phyloP scores from a whole-genome alignment of 2,113 vertebrate species.

The Pedetes capensis region DNA sequence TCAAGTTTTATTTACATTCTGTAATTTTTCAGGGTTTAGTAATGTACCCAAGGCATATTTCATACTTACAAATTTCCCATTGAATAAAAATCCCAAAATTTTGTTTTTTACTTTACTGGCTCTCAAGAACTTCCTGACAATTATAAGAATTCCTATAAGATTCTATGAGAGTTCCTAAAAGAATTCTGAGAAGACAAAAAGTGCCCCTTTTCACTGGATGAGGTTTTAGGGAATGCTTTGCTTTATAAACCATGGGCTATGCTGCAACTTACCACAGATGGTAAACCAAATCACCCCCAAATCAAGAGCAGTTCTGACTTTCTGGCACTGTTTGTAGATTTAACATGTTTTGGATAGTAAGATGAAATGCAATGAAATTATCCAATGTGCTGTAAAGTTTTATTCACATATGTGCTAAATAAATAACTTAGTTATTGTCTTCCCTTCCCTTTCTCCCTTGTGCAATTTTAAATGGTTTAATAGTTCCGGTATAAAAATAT shows the following conservation, averaged over 20 bases:
- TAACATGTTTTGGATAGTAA: conserved; percentile 42
- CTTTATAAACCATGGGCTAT: background rate
- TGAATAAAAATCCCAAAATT: background rate
- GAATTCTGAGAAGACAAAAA: background rate
- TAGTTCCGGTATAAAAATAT: conserved; percentile 26
- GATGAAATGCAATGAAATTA: conserved; percentile 44
- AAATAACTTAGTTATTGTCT: conserved; percentile 23
- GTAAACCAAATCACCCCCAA: background rate
- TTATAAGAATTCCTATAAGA: background rate
- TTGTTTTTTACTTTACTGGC: conserved; percentile 2
- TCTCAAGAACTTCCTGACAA: background rate
- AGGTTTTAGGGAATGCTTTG: background rate
- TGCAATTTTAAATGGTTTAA: conserved; percentile 47
- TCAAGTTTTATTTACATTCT: background rate
- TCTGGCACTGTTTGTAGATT: background rate
- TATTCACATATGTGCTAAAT: conserved; percentile 16
- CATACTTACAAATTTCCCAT: background rate
- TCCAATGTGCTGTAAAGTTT: background rate
- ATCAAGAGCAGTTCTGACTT: conserved; percentile 13
- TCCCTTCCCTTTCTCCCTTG: background rate
- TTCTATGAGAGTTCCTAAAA: background rate
- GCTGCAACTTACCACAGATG: background rate
- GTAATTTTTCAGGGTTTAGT: background rate
- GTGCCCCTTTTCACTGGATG: background rate
- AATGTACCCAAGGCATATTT: background rate